These are phyloP conservation scores for Mamestra brassicae DNA, from an alignment of 2,888 invertebrate species.

Conservation along the genomic window DNA sequence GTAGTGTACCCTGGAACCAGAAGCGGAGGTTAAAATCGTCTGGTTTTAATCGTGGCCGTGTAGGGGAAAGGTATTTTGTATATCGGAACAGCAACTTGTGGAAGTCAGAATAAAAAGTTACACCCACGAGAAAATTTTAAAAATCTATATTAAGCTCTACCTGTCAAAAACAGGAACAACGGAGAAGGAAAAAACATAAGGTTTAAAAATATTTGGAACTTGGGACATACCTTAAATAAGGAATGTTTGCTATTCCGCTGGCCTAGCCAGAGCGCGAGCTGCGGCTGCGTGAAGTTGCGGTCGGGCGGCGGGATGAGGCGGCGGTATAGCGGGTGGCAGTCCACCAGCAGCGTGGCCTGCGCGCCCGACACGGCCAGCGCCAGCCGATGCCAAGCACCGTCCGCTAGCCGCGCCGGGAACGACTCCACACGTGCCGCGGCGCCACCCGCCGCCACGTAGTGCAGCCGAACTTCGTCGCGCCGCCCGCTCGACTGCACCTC, in stretches of 20 bases:
- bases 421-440: constrained; percentile 94
- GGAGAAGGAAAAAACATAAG: too few species aligned
- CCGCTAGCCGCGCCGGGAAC: constrained; percentile 96
- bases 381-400: constrained; percentile 96
- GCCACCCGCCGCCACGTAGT: constrained; percentile 94
- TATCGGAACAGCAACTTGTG: too few species aligned
- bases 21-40: neutral
- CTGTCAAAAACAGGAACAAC: too few species aligned
- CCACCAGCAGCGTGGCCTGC: constrained; percentile 95
- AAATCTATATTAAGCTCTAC: too few species aligned
- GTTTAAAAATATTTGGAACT: too few species aligned
- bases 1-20: constrained; percentile 94
- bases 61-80: too few species aligned
- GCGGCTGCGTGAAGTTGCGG: constrained; percentile 94
- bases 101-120: too few species aligned
- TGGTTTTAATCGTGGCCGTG: neutral
- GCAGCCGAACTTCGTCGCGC: constrained; percentile 96
- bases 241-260: constrained; percentile 96
- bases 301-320: constrained; percentile 95
- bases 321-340: constrained; percentile 96
- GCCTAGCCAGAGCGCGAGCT: constrained; percentile 95
- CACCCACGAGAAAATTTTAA: too few species aligned
- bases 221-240: constrained; percentile 94
- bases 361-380: constrained; percentile 96
- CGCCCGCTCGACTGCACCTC: constrained; percentile 98